Base-by-base conservation (phyloP, 2,113 vertebrate genomes). In the Beaufortia kweichowensis region DNA sequence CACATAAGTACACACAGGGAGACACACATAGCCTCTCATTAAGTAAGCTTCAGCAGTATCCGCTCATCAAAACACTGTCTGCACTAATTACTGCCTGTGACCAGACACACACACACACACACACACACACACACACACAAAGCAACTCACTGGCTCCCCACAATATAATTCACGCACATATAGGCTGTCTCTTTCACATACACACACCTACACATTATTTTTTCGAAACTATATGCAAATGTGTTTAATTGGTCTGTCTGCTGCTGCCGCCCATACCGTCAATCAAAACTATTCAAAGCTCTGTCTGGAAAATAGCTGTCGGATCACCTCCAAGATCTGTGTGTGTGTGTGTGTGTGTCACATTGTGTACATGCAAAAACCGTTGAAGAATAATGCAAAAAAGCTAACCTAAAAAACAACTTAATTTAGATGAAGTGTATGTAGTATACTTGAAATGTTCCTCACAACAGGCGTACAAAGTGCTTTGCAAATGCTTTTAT, bases 1-100 rank as follows among this genome's bases (percentile, higher is more conserved):
- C 48, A 41, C 53, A 24, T 50, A 62, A 29, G 21, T 1, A 57
- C 12, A 70, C 53, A 57, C n/a, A n/a, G n/a, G n/a, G n/a, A n/a
- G n/a, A n/a, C 66, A 70, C 29, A 9, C 8, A 71, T 43, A 76
- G 60, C 19, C 21, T 53, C 64, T 77, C 75, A 77, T 68, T 68
- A 60, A 77, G 55, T 59, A 60, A 77, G 56, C 39, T 68, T 33
- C 69, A 71, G 53, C 35, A 24, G 35, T 39, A 71, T 59, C 69
- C 69, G 31, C 33, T 57, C 53, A 71, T 71, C 33, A 71, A 71
- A 71, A 71, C 68, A 71, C 53, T 71, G 69, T 59, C 69, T 71
- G 69, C 69, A 59, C 69, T 57, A 59, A 71, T 71, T 71, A 57
- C 55, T 71, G 53, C 53, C 69, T 71, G 33, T 71, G 50, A 71